These are phyloP conservation scores for Contarinia nasturtii DNA, from an alignment of 1,140 invertebrate species.

Conservation along the genomic window DNA sequence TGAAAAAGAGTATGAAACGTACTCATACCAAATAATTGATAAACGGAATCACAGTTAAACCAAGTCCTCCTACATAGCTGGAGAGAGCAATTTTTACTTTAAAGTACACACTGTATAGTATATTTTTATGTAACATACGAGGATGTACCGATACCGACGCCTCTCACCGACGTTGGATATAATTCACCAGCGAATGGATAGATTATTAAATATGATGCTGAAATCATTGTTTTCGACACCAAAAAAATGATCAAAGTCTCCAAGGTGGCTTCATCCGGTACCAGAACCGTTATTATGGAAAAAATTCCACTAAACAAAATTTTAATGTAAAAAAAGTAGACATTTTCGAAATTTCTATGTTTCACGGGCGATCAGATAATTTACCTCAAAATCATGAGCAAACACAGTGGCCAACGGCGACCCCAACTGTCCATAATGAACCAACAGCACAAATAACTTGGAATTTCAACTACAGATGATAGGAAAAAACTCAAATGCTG, in stretches of 20 bases:
- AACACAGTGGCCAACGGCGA: conserved; percentile 59
- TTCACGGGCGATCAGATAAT: too few relatives aligned
- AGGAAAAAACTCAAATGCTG: conserved; percentile 73
- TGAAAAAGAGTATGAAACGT: conserved; percentile 1
- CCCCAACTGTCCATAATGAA: conserved; percentile 68
- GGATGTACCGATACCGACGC: conserved; percentile 72
- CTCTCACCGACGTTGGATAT: conserved; percentile 69
- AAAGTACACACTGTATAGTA: too few relatives aligned
- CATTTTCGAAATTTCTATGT: too few relatives aligned
- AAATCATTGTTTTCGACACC: conserved; percentile 75
- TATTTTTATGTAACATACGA: too few relatives aligned
- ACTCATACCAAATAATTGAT: conserved; percentile 61
- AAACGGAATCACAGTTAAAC: conserved; percentile 75
- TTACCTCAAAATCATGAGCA: conserved; percentile 52
- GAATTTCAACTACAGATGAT: conserved; percentile 64
- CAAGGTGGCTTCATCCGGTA: conserved; percentile 50
- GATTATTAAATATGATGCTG: conserved; percentile 76
- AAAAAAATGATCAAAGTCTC: conserved; percentile 59
- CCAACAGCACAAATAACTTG: conserved; percentile 69
- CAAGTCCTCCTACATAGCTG: conserved; percentile 60
- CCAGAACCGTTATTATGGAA: conserved; percentile 60
- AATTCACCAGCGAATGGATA: conserved; percentile 80
- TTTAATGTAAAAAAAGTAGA: not conserved
- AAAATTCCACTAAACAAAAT: conserved; percentile 38
- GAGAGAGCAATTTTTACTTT: too few relatives aligned